phyloP scores from a whole-genome alignment of 2,797 vertebrate genomes.

The Dromococcyx pavoninus region DNA sequence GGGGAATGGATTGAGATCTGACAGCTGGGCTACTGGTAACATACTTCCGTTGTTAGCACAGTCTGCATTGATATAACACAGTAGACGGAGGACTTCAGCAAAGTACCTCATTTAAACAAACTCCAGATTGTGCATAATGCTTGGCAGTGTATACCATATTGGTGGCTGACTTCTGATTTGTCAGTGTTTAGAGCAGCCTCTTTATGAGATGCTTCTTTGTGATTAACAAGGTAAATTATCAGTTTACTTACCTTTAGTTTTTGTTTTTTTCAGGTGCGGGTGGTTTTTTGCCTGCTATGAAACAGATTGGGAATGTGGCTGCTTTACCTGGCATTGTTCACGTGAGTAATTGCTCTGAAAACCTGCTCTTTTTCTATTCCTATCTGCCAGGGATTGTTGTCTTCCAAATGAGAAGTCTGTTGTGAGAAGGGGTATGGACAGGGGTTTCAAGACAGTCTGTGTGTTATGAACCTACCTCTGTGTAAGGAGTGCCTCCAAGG shows the following conservation, averaged over 20 bases:
- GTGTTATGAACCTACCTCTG: background rate
- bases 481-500: background rate
- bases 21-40: background rate
- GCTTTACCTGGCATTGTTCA: slow-evolving; percentile 95
- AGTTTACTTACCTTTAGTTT: background rate
- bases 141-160: rapidly evolving
- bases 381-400: background rate
- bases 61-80: rapidly evolving
- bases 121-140: rapidly evolving
- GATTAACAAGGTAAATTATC: background rate
- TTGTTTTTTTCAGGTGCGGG: slow-evolving; percentile 81
- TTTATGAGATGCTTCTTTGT: background rate
- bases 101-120: background rate
- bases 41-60: rapidly evolving
- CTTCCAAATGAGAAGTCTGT: background rate
- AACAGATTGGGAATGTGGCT: slow-evolving; percentile 97
- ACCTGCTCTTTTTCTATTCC: background rate
- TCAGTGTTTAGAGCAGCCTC: background rate
- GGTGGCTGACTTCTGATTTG: background rate
- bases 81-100: rapidly evolving
- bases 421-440: background rate
- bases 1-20: background rate
- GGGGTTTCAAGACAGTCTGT: background rate
- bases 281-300: slow-evolving; percentile 97
- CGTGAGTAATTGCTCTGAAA: slow-evolving; percentile 77